phyloP scores from a whole-genome alignment of 2,113 vertebrate genomes.

The Hystrix cristata region DNA sequence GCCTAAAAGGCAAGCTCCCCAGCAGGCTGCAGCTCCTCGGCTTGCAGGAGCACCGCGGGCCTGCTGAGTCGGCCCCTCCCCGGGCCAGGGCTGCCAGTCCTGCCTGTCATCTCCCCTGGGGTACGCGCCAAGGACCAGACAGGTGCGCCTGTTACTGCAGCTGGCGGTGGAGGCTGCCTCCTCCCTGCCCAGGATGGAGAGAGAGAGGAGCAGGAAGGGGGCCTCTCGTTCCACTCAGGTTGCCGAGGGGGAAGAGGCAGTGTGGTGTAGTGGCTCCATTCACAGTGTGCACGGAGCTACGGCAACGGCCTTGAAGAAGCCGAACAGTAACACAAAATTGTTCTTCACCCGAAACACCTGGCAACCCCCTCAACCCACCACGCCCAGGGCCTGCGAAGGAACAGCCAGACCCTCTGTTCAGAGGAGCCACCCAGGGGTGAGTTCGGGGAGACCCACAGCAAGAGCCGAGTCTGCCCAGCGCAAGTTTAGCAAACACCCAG shows the following conservation, averaged over 20 bases:
- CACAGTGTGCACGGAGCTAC: rapidly evolving
- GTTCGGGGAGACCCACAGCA: not conserved
- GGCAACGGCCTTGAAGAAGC: not conserved
- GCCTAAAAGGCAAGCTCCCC: not conserved
- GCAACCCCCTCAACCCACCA: not conserved
- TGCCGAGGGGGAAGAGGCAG: not conserved
- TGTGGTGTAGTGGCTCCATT: not conserved
- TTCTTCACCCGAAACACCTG: not conserved
- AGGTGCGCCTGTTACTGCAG: not conserved
- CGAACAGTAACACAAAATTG: not conserved
- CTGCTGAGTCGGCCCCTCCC: not conserved
- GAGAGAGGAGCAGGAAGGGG: not conserved
- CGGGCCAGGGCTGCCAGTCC: rapidly evolving
- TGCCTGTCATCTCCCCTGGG: not conserved
- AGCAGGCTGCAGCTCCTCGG: not conserved
- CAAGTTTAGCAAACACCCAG: not conserved
- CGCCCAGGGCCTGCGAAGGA: not conserved
- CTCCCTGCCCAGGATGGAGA: not conserved
- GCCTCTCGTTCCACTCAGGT: not conserved
- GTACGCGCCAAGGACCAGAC: not conserved
- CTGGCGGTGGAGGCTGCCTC: not conserved
- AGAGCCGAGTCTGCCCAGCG: not conserved
- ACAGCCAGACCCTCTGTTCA: not conserved
- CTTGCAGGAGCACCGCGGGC: not conserved
- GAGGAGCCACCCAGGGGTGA: not conserved